Evolutionary conservation across 2,113 vertebrate species (phyloP).

Genomic region (Collichthys lucidus): DNA sequence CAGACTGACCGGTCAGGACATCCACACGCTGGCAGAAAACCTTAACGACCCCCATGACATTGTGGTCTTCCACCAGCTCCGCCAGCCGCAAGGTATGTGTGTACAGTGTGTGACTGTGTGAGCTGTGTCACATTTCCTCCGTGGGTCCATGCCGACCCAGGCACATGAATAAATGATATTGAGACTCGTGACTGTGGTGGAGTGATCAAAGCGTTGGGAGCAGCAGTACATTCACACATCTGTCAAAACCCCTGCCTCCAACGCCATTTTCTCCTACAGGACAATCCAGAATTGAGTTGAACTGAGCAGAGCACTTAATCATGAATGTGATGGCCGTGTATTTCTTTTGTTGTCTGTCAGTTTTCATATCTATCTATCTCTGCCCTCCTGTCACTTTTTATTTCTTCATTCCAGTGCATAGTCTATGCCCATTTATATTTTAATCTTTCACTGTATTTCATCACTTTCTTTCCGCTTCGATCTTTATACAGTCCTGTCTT

Average conservation of each 20-base stretch:
- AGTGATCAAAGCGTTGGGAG: conserved; percentile 45
- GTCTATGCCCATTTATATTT: conserved; percentile 21
- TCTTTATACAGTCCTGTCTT: conserved; percentile 3
- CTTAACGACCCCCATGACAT: conserved; percentile 98
- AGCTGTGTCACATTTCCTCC: conserved; percentile 23
- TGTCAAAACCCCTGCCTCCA: conserved; percentile 28
- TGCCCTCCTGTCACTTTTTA: conserved; percentile 4
- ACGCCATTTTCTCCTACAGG: conserved; percentile 13
- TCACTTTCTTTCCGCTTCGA: conserved; percentile 2
- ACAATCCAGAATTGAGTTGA: conserved; percentile 28
- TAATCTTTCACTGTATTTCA: conserved; percentile 27
- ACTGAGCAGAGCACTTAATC: conserved; percentile 30
- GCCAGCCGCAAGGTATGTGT: conserved; percentile 91
- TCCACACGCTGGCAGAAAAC: conserved; percentile 92
- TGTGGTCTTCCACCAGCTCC: conserved; percentile 94
- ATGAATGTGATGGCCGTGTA: conserved; percentile 23
- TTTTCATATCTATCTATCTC: conserved; percentile 35
- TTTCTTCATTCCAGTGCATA: not conserved
- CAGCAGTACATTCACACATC: conserved; percentile 24
- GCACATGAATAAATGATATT: conserved; percentile 55
- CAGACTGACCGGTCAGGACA: conserved; percentile 90
- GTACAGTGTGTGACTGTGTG: not conserved
- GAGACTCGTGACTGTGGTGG: conserved; percentile 33
- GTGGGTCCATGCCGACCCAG: conserved; percentile 8
- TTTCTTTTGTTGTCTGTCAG: conserved; percentile 31